Evolutionary conservation across 1,140 invertebrate genomes (phyloP).

Genomic region (Halictus rubicundus): DNA sequence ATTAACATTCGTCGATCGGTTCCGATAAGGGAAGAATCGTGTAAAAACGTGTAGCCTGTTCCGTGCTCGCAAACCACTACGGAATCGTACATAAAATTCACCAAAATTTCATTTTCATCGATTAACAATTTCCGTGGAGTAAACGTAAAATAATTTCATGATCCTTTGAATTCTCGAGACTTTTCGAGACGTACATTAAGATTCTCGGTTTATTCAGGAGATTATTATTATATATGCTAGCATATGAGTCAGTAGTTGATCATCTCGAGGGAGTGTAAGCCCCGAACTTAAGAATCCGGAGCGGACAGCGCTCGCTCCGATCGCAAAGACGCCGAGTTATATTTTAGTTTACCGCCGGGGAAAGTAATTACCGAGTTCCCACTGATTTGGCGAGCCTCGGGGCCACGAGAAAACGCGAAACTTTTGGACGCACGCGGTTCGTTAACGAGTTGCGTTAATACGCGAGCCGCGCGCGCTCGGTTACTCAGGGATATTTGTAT

Average conservation of each 20-base stretch:
- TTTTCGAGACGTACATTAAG: too few relatives aligned
- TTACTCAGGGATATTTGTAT: conserved; percentile 23
- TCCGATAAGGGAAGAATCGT: background rate
- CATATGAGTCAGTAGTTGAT: too few relatives aligned
- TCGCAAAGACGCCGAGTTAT: background rate
- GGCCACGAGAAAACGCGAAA: background rate
- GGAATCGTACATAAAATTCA: too few relatives aligned
- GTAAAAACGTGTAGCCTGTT: too few relatives aligned
- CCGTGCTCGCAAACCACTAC: too few relatives aligned
- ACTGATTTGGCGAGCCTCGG: conserved; percentile 11
- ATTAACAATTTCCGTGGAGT: too few relatives aligned
- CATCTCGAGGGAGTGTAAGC: too few relatives aligned
- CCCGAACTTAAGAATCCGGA: background rate
- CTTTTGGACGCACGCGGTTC: conserved; percentile 28
- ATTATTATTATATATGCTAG: too few relatives aligned
- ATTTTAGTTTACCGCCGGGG: conserved; percentile 12
- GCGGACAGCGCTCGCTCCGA: background rate
- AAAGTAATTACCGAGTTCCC: conserved; percentile 38
- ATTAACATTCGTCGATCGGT: conserved; percentile 14
- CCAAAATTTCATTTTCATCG: too few relatives aligned
- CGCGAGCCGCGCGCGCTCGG: background rate
- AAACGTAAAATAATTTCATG: too few relatives aligned
- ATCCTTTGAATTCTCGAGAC: too few relatives aligned
- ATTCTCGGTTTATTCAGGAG: too few relatives aligned
- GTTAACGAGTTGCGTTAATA: conserved; percentile 42